Conservation (phyloP, 1,140 invertebrate species). For the Caenorhabditis elegans region DNA sequence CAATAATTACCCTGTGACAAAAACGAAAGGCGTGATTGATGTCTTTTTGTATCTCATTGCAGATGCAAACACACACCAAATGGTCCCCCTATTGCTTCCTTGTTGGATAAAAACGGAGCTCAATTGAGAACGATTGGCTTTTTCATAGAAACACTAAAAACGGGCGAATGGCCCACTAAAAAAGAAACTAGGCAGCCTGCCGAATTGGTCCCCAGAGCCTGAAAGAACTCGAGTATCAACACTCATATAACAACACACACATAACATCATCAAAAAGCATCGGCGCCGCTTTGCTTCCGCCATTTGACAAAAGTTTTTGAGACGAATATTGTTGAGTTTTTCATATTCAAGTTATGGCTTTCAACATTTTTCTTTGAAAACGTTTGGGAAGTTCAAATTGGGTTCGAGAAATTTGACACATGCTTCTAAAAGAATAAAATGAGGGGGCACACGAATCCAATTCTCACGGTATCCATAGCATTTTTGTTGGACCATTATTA, state of each 20-base stretch:
- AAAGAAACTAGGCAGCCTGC: slow-evolving; percentile 15
- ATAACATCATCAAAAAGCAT: slow-evolving; percentile 26
- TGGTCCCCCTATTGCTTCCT: neutral
- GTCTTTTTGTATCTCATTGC: neutral
- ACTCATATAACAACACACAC: slow-evolving; percentile 27
- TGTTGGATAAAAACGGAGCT: neutral
- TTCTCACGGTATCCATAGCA: no score
- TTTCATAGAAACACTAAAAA: neutral
- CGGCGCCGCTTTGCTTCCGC: neutral
- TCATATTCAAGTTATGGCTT: no score
- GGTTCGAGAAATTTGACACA: no score
- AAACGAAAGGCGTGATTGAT: neutral
- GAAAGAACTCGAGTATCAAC: slow-evolving; percentile 23
- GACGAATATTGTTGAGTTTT: neutral
- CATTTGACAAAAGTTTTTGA: neutral
- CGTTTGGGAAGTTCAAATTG: no score
- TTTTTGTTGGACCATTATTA: no score
- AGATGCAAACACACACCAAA: neutral
- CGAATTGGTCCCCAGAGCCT: neutral
- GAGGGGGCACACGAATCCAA: no score
- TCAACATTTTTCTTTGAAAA: no score
- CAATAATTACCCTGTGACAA: slow-evolving; percentile 19
- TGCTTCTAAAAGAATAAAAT: no score
- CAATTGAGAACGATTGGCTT: slow-evolving; percentile 8
- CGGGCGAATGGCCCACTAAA: neutral